Evolutionary conservation across 1,140 invertebrate genomes (phyloP).

Genomic region (Nasonia giraulti): DNA sequence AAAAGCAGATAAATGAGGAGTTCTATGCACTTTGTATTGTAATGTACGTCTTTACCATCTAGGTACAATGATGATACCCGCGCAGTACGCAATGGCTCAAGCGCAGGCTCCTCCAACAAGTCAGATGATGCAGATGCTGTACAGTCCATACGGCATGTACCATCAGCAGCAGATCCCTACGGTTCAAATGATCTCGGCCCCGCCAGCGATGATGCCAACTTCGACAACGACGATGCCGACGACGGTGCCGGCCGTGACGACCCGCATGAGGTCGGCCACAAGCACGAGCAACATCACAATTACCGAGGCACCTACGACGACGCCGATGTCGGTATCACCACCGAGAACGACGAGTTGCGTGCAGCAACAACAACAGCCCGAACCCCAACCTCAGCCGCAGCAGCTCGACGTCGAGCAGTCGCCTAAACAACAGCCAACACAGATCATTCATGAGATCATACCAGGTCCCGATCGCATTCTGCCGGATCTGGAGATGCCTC

Average conservation of each 20-base stretch:
- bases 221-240: conserved; percentile 57
- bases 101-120: conserved; percentile 69
- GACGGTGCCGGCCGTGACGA: conserved; percentile 55
- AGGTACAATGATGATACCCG: conserved; percentile 72
- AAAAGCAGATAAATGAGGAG: not conserved
- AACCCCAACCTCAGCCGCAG: conserved; percentile 1
- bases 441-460: conserved; percentile 16
- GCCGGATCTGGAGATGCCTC: conserved; percentile 62
- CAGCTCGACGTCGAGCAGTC: not conserved
- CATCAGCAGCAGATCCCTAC: conserved; percentile 75
- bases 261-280: conserved; percentile 60
- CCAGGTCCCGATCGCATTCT: conserved; percentile 59
- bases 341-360: conserved; percentile 19
- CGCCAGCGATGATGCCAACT: conserved; percentile 65
- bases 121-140: conserved; percentile 76
- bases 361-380: conserved; percentile 14
- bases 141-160: conserved; percentile 74
- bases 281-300: conserved; percentile 49
- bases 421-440: not conserved
- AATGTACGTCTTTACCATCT: not conserved
- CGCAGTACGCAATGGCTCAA: conserved; percentile 73
- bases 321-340: not conserved
- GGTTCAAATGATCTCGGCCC: conserved; percentile 75
- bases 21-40: not conserved
- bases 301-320: conserved; percentile 56